Conservation (phyloP, 2,888 invertebrate genomes). For the Pogonocherus hispidulus region DNA sequence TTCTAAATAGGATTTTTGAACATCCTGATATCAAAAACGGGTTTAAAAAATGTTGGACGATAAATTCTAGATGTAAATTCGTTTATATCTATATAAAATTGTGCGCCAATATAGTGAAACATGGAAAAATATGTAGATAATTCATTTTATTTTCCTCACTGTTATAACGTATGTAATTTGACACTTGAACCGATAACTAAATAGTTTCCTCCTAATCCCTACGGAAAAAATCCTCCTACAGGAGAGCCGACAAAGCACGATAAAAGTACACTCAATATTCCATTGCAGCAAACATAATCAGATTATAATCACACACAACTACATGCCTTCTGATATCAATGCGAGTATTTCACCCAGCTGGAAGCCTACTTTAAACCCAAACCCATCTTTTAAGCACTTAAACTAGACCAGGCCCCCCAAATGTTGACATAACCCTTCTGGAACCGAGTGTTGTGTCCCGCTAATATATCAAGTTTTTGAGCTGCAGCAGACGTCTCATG, state of each 20-base stretch:
- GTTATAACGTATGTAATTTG: too few relatives aligned
- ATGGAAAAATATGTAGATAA: too few relatives aligned
- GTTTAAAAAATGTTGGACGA: too few relatives aligned
- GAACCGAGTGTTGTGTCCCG: conserved; percentile 37
- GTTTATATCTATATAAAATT: too few relatives aligned
- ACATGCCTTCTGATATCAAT: neutral
- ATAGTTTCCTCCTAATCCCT: too few relatives aligned
- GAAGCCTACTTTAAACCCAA: conserved; percentile 1
- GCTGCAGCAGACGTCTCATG: conserved; percentile 57
- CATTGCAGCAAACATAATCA: neutral
- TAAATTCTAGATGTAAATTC: too few relatives aligned
- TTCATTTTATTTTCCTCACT: too few relatives aligned
- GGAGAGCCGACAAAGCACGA: neutral
- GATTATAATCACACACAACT: neutral
- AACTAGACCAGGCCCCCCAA: conserved; percentile 31
- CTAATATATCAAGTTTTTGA: conserved; percentile 52
- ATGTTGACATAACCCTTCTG: conserved; percentile 49
- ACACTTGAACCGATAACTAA: too few relatives aligned
- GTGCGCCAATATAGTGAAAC: too few relatives aligned
- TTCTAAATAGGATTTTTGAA: too few relatives aligned
- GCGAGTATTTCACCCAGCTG: conserved; percentile 10
- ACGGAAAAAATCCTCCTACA: neutral
- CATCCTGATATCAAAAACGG: too few relatives aligned
- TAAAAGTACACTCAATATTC: neutral
- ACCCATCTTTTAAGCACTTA: conserved; percentile 27